Evolutionary conservation across 2,888 invertebrate genomes (phyloP).

Genomic region (Brenthis ino): DNA sequence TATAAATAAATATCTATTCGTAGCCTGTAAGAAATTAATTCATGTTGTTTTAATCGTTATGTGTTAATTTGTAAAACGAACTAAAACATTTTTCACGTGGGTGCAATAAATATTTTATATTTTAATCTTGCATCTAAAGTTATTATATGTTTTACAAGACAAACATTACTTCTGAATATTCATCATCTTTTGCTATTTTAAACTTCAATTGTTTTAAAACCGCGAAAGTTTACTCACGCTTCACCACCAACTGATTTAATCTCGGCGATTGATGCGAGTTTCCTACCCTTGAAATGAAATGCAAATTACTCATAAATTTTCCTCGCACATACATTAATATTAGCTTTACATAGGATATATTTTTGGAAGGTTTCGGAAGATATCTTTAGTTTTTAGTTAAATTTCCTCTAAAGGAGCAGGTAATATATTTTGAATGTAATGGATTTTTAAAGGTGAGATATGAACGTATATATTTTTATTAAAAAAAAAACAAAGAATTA

Average conservation of each 20-base stretch:
- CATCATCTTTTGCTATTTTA: constrained; percentile 2
- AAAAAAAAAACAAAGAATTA: too few relatives aligned
- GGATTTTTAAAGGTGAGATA: too few relatives aligned
- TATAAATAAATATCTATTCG: too few relatives aligned
- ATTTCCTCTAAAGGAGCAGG: neutral
- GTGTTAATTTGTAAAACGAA: too few relatives aligned
- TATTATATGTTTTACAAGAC: neutral
- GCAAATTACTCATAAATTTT: constrained; percentile 39
- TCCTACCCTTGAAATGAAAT: constrained; percentile 31
- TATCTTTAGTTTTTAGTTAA: neutral
- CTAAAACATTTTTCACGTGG: too few relatives aligned
- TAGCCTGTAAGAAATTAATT: too few relatives aligned
- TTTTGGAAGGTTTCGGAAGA: neutral
- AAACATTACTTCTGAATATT: constrained; percentile 2
- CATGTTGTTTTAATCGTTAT: too few relatives aligned
- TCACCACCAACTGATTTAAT: constrained; percentile 27
- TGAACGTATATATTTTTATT: too few relatives aligned
- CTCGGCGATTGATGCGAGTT: constrained; percentile 36
- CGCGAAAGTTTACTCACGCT: constrained; percentile 6
- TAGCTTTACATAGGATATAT: neutral
- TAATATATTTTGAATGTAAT: too few relatives aligned
- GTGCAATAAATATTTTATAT: too few relatives aligned
- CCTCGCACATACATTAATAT: constrained; percentile 22
- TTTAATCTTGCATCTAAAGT: neutral
- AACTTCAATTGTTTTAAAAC: constrained; percentile 8